Evolutionary conservation across 2,888 invertebrate species (phyloP).

Genomic region (Pilophorus perplexus): DNA sequence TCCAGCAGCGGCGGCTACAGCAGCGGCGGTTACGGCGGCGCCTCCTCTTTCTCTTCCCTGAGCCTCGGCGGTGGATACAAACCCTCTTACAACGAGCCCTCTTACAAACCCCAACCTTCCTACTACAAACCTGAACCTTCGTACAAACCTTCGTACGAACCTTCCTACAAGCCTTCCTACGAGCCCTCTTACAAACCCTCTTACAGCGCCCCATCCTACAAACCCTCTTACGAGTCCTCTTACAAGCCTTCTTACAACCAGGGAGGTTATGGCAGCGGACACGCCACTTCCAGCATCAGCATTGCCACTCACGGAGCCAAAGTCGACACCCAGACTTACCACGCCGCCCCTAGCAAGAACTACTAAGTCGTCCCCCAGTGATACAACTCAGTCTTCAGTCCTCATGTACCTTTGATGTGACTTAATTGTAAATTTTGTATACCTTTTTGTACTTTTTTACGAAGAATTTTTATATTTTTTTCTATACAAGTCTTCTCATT

Average conservation of each 20-base stretch:
- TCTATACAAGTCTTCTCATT: background rate
- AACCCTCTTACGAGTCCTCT: constrained; percentile 27
- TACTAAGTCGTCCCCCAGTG: constrained; percentile 33
- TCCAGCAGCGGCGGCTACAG: constrained; percentile 11
- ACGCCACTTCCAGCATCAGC: constrained; percentile 41
- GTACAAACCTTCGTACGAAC: constrained; percentile 11
- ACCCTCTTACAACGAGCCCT: constrained; percentile 6
- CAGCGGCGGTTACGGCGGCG: constrained; percentile 28
- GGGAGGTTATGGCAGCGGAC: constrained; percentile 33
- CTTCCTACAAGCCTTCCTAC: background rate
- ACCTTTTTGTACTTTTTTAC: constrained; percentile 33
- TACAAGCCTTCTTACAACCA: constrained; percentile 10
- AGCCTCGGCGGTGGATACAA: constrained; percentile 10
- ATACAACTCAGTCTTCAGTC: constrained; percentile 11
- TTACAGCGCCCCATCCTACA: constrained; percentile 22
- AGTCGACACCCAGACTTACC: constrained; percentile 41
- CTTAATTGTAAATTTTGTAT: constrained; percentile 8
- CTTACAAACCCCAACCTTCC: constrained; percentile 15
- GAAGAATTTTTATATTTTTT: constrained; percentile 30
- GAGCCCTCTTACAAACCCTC: constrained; percentile 1
- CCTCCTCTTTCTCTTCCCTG: constrained; percentile 17
- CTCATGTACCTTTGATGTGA: background rate
- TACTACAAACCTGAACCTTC: constrained; percentile 3
- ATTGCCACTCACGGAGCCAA: constrained; percentile 43
- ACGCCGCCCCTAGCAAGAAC: constrained; percentile 38